Conservation (phyloP, 2,797 vertebrate species). For the Erpetoichthys calabaricus region DNA sequence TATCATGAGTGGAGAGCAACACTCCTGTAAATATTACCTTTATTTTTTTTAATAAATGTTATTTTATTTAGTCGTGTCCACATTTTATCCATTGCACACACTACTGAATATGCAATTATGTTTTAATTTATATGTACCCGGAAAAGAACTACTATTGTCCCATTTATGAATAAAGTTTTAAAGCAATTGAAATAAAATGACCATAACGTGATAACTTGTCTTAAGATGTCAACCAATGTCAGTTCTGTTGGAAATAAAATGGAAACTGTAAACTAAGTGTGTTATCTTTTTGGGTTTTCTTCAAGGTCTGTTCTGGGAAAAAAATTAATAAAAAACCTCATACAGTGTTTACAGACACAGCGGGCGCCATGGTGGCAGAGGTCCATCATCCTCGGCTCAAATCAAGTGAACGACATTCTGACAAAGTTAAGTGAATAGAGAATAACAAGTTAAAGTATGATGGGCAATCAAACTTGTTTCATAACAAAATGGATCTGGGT, state of each 20-base stretch:
- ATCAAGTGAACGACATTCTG: no score
- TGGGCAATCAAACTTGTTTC: no score
- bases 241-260: slow-evolving; percentile 71
- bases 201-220: slow-evolving; percentile 53
- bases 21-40: slow-evolving; percentile 42
- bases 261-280: slow-evolving; percentile 1
- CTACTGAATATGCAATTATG: slow-evolving; percentile 82
- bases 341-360: neutral
- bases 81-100: slow-evolving; percentile 33
- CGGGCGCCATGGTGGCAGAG: neutral
- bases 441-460: no score
- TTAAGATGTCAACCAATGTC: slow-evolving; percentile 44
- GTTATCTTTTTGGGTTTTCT: no score
- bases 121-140: slow-evolving; percentile 46
- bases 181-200: slow-evolving; percentile 48
- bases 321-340: slow-evolving; percentile 28
- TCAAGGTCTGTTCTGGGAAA: slow-evolving; percentile 10
- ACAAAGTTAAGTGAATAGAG: no score
- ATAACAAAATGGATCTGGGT: no score
- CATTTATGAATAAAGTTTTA: slow-evolving; percentile 57
- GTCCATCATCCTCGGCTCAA: neutral
- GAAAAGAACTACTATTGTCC: slow-evolving; percentile 32
- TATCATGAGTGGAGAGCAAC: slow-evolving; percentile 30
- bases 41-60: slow-evolving; percentile 41
- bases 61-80: slow-evolving; percentile 29